These are phyloP conservation scores for Tuta absoluta DNA, from an alignment of 2,888 invertebrate genomes.

Conservation along the genomic window DNA sequence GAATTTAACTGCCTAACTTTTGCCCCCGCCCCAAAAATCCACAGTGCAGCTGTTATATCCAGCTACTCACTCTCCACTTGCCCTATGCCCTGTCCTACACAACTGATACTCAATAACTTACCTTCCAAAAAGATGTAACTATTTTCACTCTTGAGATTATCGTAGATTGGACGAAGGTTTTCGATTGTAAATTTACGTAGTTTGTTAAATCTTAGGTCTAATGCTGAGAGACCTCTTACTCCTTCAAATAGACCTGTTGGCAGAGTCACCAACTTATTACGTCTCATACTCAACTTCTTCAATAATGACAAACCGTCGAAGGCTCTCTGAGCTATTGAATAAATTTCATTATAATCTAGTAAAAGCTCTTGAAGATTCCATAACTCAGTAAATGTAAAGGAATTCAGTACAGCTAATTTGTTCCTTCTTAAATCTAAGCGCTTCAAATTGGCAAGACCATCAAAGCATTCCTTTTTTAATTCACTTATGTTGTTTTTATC, in stretches of 20 bases:
- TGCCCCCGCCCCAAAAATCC: too few relatives aligned
- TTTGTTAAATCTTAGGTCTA: slow-evolving; percentile 89
- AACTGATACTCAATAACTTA: slow-evolving; percentile 61
- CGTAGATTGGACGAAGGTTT: slow-evolving; percentile 87
- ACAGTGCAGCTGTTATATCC: too few relatives aligned
- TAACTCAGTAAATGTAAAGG: slow-evolving; percentile 89
- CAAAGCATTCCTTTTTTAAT: slow-evolving; percentile 88
- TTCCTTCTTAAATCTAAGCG: slow-evolving; percentile 88
- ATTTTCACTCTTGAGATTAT: slow-evolving; percentile 86
- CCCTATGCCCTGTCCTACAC: too few relatives aligned
- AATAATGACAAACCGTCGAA: slow-evolving; percentile 88
- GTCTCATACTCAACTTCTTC: slow-evolving; percentile 86
- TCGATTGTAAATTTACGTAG: slow-evolving; percentile 88
- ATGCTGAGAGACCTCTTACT: slow-evolving; percentile 85
- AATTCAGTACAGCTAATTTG: slow-evolving; percentile 87
- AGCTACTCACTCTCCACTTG: too few relatives aligned
- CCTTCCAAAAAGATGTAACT: slow-evolving; percentile 89
- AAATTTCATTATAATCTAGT: slow-evolving; percentile 86
- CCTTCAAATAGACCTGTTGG: slow-evolving; percentile 87
- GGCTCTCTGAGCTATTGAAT: slow-evolving; percentile 87
- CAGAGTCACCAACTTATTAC: slow-evolving; percentile 87
- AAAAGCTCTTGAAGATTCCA: slow-evolving; percentile 86
- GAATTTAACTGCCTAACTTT: too few relatives aligned
- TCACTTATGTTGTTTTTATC: slow-evolving; percentile 88
- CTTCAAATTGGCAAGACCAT: slow-evolving; percentile 87